Evolutionary conservation across 92 coral and sea anemone species (phyloP), one percentile per base, ranked within the genome.

Genomic region (Parazoanthus darwini): DNA sequence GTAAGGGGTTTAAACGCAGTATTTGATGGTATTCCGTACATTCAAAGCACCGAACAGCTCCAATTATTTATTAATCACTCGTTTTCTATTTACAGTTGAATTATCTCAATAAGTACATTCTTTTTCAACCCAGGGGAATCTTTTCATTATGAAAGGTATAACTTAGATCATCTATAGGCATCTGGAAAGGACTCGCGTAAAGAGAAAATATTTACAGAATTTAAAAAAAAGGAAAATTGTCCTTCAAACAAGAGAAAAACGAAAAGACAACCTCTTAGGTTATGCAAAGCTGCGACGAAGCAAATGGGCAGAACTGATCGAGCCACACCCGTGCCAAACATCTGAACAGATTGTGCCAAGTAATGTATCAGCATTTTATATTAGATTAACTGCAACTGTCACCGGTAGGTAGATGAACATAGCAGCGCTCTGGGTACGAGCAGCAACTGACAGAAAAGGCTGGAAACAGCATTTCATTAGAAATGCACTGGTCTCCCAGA

Each of bases 81-180:
- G 25, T 76, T 76, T 76, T 20, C 80, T 76, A 76, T 76, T 76
- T 76, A 76, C 80, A 76, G 50, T 75, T 37, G 48, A 5, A 39
- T 76, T 76, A 39, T 76, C 80, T 76, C 23, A 76, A 76, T 76
- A 76, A 76, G 80, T 37, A 76, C 80, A 39, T 63, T 63, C 7
- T 63, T 20, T 63, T 0, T 23, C 70, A 63, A 63, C 3, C 8
- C 70, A 20, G 70, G 8, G 70, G n/a, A 63, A 63, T 63, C 25
- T 3, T 63, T 63, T 22, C 70, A 63, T 63, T 63, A 23, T 63
- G 70, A 63, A 63, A 13, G 70, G 25, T 20, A 63, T 20, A 63
- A 63, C 70, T 63, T 63, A 63, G 70, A 63, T 4, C 70, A 63
- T 20, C 70, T 18, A 0, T 14, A 0, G 59, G 59, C 25, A 63